These are phyloP conservation scores for Calameuta pallipes DNA, from an alignment of 2,888 invertebrate genomes.

Conservation along the genomic window DNA sequence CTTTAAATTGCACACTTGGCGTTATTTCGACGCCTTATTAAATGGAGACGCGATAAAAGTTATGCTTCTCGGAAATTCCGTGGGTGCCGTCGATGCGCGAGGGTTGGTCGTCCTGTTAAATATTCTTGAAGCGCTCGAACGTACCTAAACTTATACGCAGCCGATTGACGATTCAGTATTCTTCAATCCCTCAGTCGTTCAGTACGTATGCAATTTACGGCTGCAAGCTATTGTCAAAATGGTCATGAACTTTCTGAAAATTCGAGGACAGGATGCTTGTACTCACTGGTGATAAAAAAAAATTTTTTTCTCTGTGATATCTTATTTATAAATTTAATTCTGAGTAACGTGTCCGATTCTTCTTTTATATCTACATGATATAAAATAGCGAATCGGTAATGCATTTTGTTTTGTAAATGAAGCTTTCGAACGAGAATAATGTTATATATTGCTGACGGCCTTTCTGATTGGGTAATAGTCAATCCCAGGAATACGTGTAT, in stretches of 20 bases:
- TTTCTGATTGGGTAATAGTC: not conserved
- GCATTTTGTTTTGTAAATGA: not conserved
- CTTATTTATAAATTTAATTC: not conserved
- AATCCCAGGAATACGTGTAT: not conserved
- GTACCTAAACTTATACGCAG: not conserved
- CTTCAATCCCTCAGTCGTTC: not conserved
- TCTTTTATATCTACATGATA: not conserved
- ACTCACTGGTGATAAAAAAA: not conserved
- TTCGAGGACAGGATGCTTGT: not conserved
- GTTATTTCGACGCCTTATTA: constrained; percentile 20
- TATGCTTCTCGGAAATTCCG: constrained; percentile 3
- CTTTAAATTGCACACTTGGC: constrained; percentile 17
- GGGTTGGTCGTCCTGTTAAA: not conserved
- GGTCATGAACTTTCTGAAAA: not conserved
- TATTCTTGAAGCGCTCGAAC: not conserved
- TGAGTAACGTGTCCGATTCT: not conserved
- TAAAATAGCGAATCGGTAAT: not conserved
- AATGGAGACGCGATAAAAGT: constrained; percentile 13
- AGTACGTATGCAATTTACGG: not conserved
- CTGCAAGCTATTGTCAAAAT: not conserved
- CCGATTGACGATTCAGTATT: not conserved
- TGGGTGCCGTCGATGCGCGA: not conserved
- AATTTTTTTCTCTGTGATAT: not conserved
- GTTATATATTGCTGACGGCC: not conserved
- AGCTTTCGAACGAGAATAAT: not conserved